These are phyloP conservation scores for Watsonalla cultraria DNA, from an alignment of 2,888 invertebrate genomes.

Conservation along the genomic window DNA sequence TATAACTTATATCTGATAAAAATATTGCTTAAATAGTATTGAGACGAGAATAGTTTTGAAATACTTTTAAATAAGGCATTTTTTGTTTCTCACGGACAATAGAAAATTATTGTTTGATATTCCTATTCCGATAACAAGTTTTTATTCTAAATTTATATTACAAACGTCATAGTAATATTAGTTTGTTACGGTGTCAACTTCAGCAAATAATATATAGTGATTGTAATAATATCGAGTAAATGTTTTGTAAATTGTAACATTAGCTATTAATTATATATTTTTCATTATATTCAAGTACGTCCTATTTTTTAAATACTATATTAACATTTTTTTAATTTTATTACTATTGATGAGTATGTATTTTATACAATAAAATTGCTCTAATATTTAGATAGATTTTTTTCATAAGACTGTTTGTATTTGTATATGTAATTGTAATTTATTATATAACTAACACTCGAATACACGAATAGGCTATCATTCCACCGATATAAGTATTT, in stretches of 20 bases:
- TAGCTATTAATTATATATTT: slow-evolving; percentile 26
- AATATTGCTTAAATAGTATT: too few relatives aligned
- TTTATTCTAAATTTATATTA: too few relatives aligned
- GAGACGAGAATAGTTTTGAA: too few relatives aligned
- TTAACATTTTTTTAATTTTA: slow-evolving; percentile 33
- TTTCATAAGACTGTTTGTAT: slow-evolving; percentile 68
- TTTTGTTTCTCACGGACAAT: too few relatives aligned
- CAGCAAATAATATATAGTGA: slow-evolving; percentile 18
- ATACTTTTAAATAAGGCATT: too few relatives aligned
- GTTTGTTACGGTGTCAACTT: too few relatives aligned
- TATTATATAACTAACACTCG: slow-evolving; percentile 55
- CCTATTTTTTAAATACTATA: slow-evolving; percentile 42
- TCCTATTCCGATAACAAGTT: too few relatives aligned
- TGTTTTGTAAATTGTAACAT: slow-evolving; percentile 34
- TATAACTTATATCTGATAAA: not conserved
- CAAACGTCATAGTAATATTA: too few relatives aligned
- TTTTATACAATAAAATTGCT: slow-evolving; percentile 53
- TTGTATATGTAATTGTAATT: slow-evolving; percentile 48
- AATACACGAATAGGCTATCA: slow-evolving; percentile 57
- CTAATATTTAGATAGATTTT: slow-evolving; percentile 49
- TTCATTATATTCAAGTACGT: slow-evolving; percentile 43
- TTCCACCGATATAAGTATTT: slow-evolving; percentile 73
- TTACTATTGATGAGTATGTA: slow-evolving; percentile 34
- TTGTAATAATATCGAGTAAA: slow-evolving; percentile 27
- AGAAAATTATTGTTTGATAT: too few relatives aligned